phyloP scores from a whole-genome alignment of 2,888 invertebrate genomes.

The Gymnosoma rotundatum region DNA sequence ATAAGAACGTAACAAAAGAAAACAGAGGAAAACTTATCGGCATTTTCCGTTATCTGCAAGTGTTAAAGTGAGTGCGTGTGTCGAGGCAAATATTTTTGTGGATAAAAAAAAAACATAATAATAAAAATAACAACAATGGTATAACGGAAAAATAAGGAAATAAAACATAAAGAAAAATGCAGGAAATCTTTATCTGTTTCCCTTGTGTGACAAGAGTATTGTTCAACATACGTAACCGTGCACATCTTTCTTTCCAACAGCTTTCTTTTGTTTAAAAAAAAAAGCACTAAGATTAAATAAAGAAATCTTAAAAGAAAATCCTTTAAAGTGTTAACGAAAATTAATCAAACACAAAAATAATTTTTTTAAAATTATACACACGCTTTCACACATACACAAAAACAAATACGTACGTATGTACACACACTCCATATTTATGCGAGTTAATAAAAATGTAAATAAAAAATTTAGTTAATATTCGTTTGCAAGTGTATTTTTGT shows the following conservation, averaged over 20 bases:
- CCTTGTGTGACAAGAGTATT: conserved; percentile 58
- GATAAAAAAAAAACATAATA: conserved; percentile 18
- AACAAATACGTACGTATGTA: background rate
- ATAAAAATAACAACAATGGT: conserved; percentile 1
- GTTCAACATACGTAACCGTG: conserved; percentile 63
- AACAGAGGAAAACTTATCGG: conserved; percentile 47
- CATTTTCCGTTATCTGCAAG: conserved; percentile 6
- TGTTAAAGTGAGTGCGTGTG: conserved; percentile 31
- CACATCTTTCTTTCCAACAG: conserved; percentile 39
- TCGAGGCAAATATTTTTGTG: background rate
- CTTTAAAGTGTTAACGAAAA: conserved; percentile 49
- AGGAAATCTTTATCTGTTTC: conserved; percentile 54
- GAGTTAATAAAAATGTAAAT: conserved; percentile 24
- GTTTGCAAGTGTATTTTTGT: conserved; percentile 9
- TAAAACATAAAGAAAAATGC: conserved; percentile 39
- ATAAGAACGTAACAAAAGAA: conserved; percentile 45
- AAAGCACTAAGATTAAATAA: background rate
- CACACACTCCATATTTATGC: background rate
- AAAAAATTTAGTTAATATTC: conserved; percentile 10
- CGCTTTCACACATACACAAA: background rate
- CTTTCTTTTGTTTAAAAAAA: background rate
- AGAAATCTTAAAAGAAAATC: no score
- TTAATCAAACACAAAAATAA: conserved; percentile 34
- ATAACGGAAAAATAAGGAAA: conserved; percentile 12
- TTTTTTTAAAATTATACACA: background rate